phyloP scores from a whole-genome alignment of 2,797 vertebrate genomes.

The Microcaecilia unicolor region DNA sequence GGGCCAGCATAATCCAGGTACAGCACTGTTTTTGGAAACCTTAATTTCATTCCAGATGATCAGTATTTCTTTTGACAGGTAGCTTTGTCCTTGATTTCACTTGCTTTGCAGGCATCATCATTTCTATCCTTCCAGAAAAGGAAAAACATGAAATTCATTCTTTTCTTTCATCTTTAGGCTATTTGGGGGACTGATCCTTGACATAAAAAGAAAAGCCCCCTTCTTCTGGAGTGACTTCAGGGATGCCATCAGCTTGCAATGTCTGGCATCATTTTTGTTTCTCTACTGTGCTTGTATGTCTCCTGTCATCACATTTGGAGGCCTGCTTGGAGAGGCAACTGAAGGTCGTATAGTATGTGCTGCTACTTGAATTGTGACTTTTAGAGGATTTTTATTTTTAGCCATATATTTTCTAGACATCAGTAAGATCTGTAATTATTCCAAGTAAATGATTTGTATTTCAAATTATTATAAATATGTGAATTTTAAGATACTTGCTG shows the following conservation, averaged over 20 bases:
- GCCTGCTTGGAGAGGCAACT: constrained; percentile 93
- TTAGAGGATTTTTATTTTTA: constrained; percentile 16
- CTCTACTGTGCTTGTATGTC: constrained; percentile 99
- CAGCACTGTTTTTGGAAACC: too few relatives aligned
- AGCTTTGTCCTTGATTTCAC: constrained; percentile 9
- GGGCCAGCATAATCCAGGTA: too few relatives aligned
- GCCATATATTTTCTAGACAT: too few relatives aligned
- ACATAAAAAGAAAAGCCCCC: constrained; percentile 89
- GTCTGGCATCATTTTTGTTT: constrained; percentile 94
- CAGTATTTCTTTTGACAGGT: too few relatives aligned
- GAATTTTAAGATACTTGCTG: constrained; percentile 5
- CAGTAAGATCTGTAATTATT: too few relatives aligned
- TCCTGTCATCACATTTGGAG: constrained; percentile 97
- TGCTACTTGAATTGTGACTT: constrained; percentile 34
- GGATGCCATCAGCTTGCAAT: constrained; percentile 88
- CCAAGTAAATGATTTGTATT: too few relatives aligned
- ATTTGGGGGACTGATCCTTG: constrained; percentile 86
- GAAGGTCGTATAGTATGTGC: constrained; percentile 94
- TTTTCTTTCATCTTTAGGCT: constrained; percentile 55
- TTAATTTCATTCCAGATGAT: too few relatives aligned
- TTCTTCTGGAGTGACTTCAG: constrained; percentile 92
- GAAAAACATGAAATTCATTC: constrained; percentile 7
- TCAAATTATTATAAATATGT: not conserved
- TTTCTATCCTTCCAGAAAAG: too few relatives aligned
- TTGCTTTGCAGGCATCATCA: too few relatives aligned